A percentile compares a stretch with the other conserved stretches of the same genome.
Conservation (phyloP, 2,797 vertebrate genomes). For the Sebastes aleutianus region DNA sequence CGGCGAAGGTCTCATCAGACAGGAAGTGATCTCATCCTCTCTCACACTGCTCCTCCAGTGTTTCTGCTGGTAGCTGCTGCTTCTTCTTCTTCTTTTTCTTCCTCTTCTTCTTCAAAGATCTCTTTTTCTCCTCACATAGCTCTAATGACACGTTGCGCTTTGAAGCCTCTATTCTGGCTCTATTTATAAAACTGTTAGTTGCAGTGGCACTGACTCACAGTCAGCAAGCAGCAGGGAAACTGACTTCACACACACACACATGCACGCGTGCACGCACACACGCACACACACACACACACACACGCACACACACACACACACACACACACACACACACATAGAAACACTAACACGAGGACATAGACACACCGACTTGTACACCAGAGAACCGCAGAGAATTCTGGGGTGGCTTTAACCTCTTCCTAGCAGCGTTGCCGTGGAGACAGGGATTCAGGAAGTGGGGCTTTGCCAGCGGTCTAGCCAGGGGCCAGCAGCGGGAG, state of each 20-base stretch:
- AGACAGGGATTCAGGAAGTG: slow-evolving; percentile 65
- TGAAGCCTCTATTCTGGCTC: slow-evolving; percentile 66
- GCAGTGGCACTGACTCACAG: slow-evolving; percentile 71
- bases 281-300: not conserved
- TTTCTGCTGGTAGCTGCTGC: slow-evolving; percentile 9
- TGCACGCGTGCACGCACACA: too few species aligned
- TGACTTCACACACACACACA: slow-evolving; percentile 34
- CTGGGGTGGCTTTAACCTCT: slow-evolving; percentile 65
- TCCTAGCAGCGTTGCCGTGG: slow-evolving; percentile 60
- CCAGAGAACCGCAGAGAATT: slow-evolving; percentile 42
- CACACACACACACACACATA: slow-evolving; percentile 9
- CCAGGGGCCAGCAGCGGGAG: slow-evolving; percentile 38
- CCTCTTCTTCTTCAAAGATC: not conserved
- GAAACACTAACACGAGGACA: slow-evolving; percentile 11
- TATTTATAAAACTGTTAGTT: slow-evolving; percentile 81
- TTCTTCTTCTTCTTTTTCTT: slow-evolving; percentile 15
- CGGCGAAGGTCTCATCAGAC: not conserved
- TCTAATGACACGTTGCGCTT: slow-evolving; percentile 75
- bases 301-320: slow-evolving; percentile 26
- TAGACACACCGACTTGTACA: not conserved
- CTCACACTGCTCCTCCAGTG: slow-evolving; percentile 5
- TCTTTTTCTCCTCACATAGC: slow-evolving; percentile 31
- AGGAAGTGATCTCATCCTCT: slow-evolving; percentile 42
- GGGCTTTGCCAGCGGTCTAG: slow-evolving; percentile 50
- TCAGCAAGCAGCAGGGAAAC: slow-evolving; percentile 64